Conservation (phyloP, 2,113 vertebrate genomes). For the Formicarius rufipectus region DNA sequence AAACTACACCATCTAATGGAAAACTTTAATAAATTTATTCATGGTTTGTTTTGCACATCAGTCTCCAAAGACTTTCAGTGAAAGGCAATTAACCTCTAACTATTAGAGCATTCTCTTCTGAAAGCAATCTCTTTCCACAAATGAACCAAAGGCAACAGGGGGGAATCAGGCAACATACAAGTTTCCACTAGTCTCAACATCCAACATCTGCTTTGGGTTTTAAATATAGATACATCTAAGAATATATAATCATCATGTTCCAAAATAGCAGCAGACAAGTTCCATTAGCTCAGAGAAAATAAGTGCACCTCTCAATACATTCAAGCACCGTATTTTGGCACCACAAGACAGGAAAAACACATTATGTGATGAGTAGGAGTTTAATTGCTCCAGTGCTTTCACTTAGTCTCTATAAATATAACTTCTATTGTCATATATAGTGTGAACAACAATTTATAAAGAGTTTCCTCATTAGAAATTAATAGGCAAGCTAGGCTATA, state of each 20-base stretch:
- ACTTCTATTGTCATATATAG: not conserved
- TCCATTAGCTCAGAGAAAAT: slow-evolving; percentile 58
- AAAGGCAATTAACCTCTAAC: not conserved
- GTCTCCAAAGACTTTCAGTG: not conserved
- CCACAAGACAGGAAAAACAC: slow-evolving; percentile 1
- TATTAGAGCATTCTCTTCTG: not conserved
- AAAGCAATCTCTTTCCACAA: not conserved
- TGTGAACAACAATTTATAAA: slow-evolving; percentile 14
- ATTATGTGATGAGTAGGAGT: slow-evolving; percentile 36
- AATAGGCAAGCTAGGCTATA: slow-evolving; percentile 6
- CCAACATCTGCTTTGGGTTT: slow-evolving; percentile 44
- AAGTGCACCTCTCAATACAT: slow-evolving; percentile 15
- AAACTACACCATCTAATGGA: not conserved
- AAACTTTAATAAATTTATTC: not conserved
- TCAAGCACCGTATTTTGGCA: slow-evolving; percentile 37
- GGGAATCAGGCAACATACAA: not conserved
- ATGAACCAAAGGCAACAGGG: rapidly evolving
- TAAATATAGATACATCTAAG: slow-evolving; percentile 49
- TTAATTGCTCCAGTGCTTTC: slow-evolving; percentile 22
- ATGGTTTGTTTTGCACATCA: not conserved
- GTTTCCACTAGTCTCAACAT: slow-evolving; percentile 27
- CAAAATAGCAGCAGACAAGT: slow-evolving; percentile 57
- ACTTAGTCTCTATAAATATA: slow-evolving; percentile 11
- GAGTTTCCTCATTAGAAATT: slow-evolving; percentile 39
- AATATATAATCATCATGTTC: slow-evolving; percentile 24